Evolutionary conservation across 2,888 invertebrate species (phyloP).

Genomic region (Vesta saturnalis): DNA sequence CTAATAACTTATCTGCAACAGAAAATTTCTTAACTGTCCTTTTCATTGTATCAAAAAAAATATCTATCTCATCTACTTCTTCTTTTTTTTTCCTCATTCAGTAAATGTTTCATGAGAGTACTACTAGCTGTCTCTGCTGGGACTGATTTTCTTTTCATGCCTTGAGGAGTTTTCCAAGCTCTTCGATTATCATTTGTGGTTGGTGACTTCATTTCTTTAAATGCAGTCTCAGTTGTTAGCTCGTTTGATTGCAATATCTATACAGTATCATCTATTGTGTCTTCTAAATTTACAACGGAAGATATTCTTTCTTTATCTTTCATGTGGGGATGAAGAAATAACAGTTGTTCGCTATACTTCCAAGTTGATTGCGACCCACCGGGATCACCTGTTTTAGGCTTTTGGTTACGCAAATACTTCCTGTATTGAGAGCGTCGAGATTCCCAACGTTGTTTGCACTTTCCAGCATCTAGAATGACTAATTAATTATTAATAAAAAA

Average conservation of each 20-base stretch:
- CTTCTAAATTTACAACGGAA: neutral
- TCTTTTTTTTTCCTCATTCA: neutral
- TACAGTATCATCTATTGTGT: neutral
- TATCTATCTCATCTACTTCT: neutral
- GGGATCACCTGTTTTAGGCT: neutral
- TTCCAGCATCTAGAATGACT: neutral
- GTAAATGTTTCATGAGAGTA: neutral
- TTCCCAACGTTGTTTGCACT: slow-evolving; percentile 9
- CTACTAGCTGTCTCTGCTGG: neutral
- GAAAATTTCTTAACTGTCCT: neutral
- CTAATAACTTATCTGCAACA: neutral
- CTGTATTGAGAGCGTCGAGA: neutral
- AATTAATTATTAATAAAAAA: no score
- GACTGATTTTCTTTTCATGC: neutral
- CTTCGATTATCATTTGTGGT: neutral
- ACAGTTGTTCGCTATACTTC: neutral
- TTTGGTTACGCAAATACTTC: neutral
- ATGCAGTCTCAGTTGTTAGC: no score
- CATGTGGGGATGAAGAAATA: neutral
- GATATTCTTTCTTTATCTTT: slow-evolving; percentile 4
- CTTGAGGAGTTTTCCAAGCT: no score
- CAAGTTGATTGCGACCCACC: neutral
- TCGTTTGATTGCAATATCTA: no score
- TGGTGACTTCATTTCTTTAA: no score
- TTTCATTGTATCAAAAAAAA: neutral